Evolutionary conservation across 2,888 invertebrate genomes (phyloP), one percentile per base, ranked within the genome.

Genomic region (Adelognathus sp.): DNA sequence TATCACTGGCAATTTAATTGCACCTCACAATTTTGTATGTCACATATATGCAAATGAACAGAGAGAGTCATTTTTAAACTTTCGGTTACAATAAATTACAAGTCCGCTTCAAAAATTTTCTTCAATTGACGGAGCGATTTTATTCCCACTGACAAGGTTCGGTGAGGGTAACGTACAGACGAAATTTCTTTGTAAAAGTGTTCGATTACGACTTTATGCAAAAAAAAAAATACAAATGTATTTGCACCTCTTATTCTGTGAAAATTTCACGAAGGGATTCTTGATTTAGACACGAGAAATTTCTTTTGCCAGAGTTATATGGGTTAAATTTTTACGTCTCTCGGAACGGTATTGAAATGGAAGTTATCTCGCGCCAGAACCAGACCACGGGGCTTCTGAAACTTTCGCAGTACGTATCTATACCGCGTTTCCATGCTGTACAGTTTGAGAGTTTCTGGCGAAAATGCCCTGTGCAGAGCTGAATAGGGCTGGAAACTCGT

Each of bases 361-460:
- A 64, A 73, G 54, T 64, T 44, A 73, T 46, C 56, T 64, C 56
- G 24, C 21, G 72, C 54, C 63, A 21, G 66, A 3, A 46, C 11
- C 54, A 46, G 46, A 52, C 39, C 50, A 39, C 60, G 50, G 60
- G 16, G 24, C 36, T 58, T 9, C 70, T 24, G 24, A 18, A 60
- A 60, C 70, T 70, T 60, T 24, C 11, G 11, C 16, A 50, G 64
- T 44, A 7, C 60, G 11, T 6, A n/a, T n/a, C n/a, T n/a, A n/a
- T 5, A 6, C 21, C 39, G 60, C n/a, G 50, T 7, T 50, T 36
- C 36, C 36, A 36, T 11, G 11, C 36, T 1, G 21, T 11, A n/a
- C 11, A 50, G 21, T 50, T 21, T 2, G 21, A n/a, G 21, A n/a
- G 50, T 24, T 24, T 50, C 24, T n/a, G 24, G 11, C 18, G 24